These are phyloP conservation scores for Bembecia ichneumoniformis DNA, from an alignment of 2,888 invertebrate species.

Conservation along the genomic window DNA sequence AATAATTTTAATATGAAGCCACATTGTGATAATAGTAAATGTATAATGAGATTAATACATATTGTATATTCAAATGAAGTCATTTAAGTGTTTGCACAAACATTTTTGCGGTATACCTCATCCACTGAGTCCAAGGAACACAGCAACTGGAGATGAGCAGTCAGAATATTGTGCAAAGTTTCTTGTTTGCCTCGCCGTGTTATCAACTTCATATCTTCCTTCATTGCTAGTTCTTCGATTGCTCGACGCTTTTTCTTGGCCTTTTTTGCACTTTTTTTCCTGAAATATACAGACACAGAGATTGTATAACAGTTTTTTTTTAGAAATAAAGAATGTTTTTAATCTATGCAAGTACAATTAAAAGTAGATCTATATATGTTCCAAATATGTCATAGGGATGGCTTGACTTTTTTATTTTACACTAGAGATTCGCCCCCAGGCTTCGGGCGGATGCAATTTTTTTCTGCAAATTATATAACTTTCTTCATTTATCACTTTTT, in stretches of 20 bases:
- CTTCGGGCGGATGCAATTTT: no score
- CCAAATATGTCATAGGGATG: no score
- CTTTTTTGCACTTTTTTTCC: conserved; percentile 39
- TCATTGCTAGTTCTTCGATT: conserved; percentile 51
- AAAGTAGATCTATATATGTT: no score
- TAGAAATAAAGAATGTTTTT: conserved; percentile 2
- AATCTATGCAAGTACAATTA: not conserved
- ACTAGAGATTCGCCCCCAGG: no score
- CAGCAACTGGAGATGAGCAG: conserved; percentile 79
- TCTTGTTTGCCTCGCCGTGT: conserved; percentile 63
- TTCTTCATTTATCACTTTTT: no score
- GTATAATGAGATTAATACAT: no score
- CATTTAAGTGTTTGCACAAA: no score
- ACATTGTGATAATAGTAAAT: no score
- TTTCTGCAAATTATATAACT: no score
- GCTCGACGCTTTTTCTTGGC: conserved; percentile 50
- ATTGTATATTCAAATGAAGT: no score
- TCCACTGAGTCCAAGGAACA: conserved; percentile 69
- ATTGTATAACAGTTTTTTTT: not conserved
- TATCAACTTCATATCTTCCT: conserved; percentile 43
- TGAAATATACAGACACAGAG: conserved; percentile 12
- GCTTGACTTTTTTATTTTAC: no score
- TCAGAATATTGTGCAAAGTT: conserved; percentile 70
- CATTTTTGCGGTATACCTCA: conserved; percentile 32
- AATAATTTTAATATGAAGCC: no score